Percentiles rank a stretch among this genome's conserved stretches.
phyloP scores from a whole-genome alignment of 2,797 vertebrate species.

The Schizothorax lantsangensis region DNA sequence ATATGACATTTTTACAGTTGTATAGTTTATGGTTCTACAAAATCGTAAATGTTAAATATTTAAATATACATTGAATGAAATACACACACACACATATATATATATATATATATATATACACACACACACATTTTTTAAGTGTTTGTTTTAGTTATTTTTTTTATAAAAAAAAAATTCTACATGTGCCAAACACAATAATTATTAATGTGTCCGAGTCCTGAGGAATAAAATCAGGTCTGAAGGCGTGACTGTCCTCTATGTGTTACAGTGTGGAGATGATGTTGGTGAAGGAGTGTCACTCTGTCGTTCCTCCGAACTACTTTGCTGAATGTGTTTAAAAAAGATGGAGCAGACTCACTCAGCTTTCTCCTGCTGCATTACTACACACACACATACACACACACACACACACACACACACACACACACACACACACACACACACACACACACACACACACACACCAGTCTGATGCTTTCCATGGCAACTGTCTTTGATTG shows the following conservation, averaged over 20 bases:
- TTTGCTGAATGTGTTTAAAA: conserved; percentile 43
- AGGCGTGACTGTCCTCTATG: background rate
- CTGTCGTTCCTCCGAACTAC: conserved; percentile 6
- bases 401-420: too few relatives aligned
- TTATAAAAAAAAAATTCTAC: too few relatives aligned
- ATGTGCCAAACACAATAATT: too few relatives aligned
- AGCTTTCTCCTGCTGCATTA: background rate
- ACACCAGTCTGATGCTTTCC: background rate
- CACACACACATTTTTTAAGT: too few relatives aligned
- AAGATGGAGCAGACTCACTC: background rate
- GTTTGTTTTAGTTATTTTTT: too few relatives aligned
- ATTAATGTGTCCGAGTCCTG: background rate
- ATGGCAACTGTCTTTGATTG: background rate
- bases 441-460: background rate
- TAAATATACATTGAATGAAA: background rate
- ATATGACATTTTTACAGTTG: background rate
- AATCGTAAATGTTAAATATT: background rate
- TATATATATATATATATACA: too few relatives aligned
- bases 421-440: too few relatives aligned
- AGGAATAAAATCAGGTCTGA: background rate
- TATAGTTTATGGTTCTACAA: background rate
- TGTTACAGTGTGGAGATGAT: background rate
- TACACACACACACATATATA: too few relatives aligned
- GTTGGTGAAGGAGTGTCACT: conserved; percentile 14
- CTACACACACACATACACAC: background rate